Evolutionary conservation across 2,797 vertebrate genomes (phyloP), one percentile per base, ranked within the genome.

Genomic region (Eleutherodactylus coqui): DNA sequence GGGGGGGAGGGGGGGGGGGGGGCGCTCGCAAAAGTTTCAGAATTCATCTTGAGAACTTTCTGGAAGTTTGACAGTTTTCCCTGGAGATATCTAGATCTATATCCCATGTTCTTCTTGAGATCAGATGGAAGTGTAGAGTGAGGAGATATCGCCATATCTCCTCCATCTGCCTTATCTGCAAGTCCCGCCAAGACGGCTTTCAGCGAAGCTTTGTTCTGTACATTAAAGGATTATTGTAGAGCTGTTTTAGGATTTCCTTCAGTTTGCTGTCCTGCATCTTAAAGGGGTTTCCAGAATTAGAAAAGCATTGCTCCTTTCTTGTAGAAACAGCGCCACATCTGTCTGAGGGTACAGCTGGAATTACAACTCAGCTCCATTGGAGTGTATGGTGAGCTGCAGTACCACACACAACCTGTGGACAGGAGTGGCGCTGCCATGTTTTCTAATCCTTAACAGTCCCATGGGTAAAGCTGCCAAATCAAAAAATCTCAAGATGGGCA

Each of bases 31-130:
- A 34, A 5, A 64, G 55, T 62, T 67, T 34, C 16, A 38, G 17
- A 32, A 45, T 21, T 79, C 14, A 3, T 53, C 3, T 47, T 5
- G 29, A 67, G 79, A 82, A 53, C 24, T 51, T 38, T 70, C 4
- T 55, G 21, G 38, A 72, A 82, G 79, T 70, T 70, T 70, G 19
- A n/a, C 1, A 2, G 21, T 72, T 53, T 69, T 36, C 80, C 80
- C 67, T 53, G 67, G 24, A 82, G 80, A 19, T 13, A 19, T 69
- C 5, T 3, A 72, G 67, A 82, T 58, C 34, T 73, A 21, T 38
- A 43, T 72, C 38, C 24, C 64, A 9, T 14, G 6, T 27, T 45
- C 49, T 58, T 10, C 19, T 34, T 21, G 32, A 53, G 32, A 82
- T 72, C 17, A 82, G 45, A 72, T 58, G 24, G n/a, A 7, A 64